Conservation (phyloP, 2,113 vertebrate species). For the Syrmaticus mikado region DNA sequence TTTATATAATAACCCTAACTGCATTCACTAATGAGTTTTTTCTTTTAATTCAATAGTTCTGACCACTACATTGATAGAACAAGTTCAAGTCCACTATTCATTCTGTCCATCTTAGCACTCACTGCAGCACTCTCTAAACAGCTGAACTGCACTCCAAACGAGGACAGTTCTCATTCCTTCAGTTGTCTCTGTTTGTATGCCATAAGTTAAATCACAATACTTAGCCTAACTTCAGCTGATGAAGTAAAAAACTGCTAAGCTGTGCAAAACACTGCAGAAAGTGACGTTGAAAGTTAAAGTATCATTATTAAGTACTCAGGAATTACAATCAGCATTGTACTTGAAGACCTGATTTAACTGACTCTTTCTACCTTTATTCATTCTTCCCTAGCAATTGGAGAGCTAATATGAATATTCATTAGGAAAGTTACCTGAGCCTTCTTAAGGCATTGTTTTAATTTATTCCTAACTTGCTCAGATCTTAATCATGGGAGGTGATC, state of each 20-base stretch:
- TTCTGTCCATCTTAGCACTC: not conserved
- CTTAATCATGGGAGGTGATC: accelerated
- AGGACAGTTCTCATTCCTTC: not conserved
- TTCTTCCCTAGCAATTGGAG: not conserved
- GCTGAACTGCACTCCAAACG: accelerated
- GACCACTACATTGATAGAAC: not conserved
- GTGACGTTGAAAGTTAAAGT: not conserved
- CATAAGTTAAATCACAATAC: not conserved
- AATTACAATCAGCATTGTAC: not conserved
- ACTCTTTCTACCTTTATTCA: not conserved
- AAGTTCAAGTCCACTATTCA: not conserved
- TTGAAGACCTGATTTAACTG: not conserved
- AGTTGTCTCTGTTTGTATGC: not conserved
- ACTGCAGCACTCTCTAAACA: not conserved
- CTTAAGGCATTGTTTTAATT: not conserved
- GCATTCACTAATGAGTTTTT: not conserved
- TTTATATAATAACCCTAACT: not conserved
- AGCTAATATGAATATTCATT: not conserved
- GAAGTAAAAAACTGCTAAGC: not conserved
- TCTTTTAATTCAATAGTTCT: not conserved
- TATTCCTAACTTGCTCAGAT: not conserved
- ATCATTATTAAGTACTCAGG: not conserved
- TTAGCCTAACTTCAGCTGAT: not conserved
- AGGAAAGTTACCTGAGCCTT: not conserved
- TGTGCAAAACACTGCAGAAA: not conserved